Evolutionary conservation across 2,113 vertebrate genomes (phyloP).

Genomic region (Spilogale gracilis): DNA sequence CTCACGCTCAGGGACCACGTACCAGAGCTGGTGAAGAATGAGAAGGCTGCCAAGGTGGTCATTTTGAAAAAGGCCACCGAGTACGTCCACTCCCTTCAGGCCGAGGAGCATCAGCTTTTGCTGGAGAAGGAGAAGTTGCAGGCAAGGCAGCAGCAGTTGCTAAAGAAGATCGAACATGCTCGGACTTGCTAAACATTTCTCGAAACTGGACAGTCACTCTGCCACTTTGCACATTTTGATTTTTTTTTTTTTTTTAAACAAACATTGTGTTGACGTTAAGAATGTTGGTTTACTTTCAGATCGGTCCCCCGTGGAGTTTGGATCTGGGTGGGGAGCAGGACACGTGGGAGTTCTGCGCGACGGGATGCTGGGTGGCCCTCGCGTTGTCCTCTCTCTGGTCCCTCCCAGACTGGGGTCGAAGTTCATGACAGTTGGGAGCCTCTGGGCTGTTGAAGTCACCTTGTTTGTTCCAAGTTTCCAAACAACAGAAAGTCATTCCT

Average conservation of each 20-base stretch:
- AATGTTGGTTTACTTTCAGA: constrained; percentile 99
- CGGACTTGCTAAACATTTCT: constrained; percentile 96
- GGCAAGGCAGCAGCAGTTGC: constrained; percentile 93
- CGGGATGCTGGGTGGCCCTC: constrained; percentile 12
- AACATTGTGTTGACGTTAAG: constrained; percentile 97
- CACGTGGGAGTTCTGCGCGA: constrained; percentile 79
- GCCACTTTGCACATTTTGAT: constrained; percentile 94
- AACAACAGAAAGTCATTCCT: constrained; percentile 87
- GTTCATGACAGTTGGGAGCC: constrained; percentile 83
- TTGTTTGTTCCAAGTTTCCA: constrained; percentile 84
- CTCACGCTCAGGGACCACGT: constrained; percentile 97
- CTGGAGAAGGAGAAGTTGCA: constrained; percentile 96
- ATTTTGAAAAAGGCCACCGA: constrained; percentile 99
- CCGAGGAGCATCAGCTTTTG: constrained; percentile 93
- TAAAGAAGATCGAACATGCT: constrained; percentile 94
- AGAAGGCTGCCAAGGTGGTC: constrained; percentile 99
- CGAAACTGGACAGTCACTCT: constrained; percentile 87
- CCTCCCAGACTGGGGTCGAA: constrained; percentile 80
- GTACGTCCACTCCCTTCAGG: constrained; percentile 95
- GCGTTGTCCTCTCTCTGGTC: constrained; percentile 29
- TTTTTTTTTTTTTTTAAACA: constrained; percentile 83
- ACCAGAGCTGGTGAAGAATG: constrained; percentile 97
- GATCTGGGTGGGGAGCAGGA: constrained; percentile 84
- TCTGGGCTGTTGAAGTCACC: constrained; percentile 89
- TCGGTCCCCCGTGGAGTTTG: constrained; percentile 88